Base-by-base conservation (phyloP, 2,797 vertebrate genomes). In the Euphonia xanthogaster region DNA sequence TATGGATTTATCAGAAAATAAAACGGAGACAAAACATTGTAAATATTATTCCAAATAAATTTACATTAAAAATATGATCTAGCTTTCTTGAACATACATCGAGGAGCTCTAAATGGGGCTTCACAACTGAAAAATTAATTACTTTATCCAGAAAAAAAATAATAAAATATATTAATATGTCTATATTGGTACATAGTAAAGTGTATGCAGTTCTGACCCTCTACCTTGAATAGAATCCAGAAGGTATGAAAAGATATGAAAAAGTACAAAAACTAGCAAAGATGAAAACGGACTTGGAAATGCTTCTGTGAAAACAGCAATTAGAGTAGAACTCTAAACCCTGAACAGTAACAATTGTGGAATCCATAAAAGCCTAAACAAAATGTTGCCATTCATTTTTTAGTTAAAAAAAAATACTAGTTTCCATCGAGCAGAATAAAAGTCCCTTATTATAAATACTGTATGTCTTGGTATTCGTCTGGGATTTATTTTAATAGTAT, bases 81-180 rank as follows among this genome's bases (percentile, higher is more conserved):
- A 44, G 0, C 13, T 83, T 75, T 35, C 48, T 16, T n/a, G 25
- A 71, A 31, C 1, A 48, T 5, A 7, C 4, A 62, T 8, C 11
- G 2, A 66, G 7, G 4, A 55, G 6, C 31, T 33, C 33, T 78
- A 31, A 70, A 61, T 19, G 33, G 10, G 14, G 1, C 4, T 76
- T 76, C 76, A 15, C 0, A 0, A 51, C 13, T 33, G 44, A 84
- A 72, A 63, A 40, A 22, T 42, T 65, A 24, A 25, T 4, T 0
- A 40, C 8, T 30, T 74, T 74, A 51, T 47, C 31, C 47, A 74
- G 14, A 53, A 67, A 67, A 44, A 53, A 17, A 13, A 39, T 58
- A 25, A 61, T 6, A 48, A 40, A 42, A 53, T 30, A 35, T 42
- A 47, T 19, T 10, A 58, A 66, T 18, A 35, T 21, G 14, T 24